Conservation (phyloP, 2,888 invertebrate species). For the Lithosia quadra region DNA sequence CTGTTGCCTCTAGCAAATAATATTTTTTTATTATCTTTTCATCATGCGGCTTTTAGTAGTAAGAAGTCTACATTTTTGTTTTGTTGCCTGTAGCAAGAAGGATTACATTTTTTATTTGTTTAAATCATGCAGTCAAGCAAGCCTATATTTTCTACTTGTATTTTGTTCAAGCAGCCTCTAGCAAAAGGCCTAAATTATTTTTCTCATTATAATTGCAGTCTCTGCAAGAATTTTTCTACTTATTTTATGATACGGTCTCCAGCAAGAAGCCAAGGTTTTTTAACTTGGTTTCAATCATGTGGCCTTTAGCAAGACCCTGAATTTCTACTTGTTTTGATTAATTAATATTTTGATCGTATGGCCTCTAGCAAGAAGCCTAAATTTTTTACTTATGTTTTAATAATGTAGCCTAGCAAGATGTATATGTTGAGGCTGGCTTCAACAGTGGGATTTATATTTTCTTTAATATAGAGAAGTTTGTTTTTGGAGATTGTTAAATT, state of each 20-base stretch:
- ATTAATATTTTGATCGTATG: background rate
- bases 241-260: no score
- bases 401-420: background rate
- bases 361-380: background rate
- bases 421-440: background rate
- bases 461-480: background rate
- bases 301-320: no score
- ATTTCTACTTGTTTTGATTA: no score
- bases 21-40: no score
- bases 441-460: background rate
- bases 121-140: background rate
- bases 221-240: no score
- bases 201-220: no score
- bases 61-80: background rate
- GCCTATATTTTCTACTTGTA: background rate
- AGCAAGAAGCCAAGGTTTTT: no score
- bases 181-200: background rate
- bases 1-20: background rate
- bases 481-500: background rate
- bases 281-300: no score
- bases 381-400: background rate
- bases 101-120: no score
- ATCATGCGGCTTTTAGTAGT: no score
- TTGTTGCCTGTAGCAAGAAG: background rate
- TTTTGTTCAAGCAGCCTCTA: background rate